phyloP scores from a whole-genome alignment of 2,797 vertebrate genomes.

The Amblyopsis hoosieri region DNA sequence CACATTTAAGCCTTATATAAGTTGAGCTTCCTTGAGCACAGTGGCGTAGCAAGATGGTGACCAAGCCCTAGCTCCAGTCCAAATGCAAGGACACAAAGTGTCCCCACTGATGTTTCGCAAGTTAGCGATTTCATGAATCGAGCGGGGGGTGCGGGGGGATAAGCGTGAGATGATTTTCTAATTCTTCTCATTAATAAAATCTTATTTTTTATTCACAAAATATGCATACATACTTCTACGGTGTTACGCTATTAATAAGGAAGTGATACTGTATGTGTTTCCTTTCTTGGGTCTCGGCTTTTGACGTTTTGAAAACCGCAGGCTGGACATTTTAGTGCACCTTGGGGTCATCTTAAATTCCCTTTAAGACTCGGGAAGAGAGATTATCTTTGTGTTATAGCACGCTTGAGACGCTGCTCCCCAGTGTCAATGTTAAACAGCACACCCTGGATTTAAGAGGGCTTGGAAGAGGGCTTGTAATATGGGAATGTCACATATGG shows the following conservation, averaged over 20 bases:
- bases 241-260: no score
- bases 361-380: constrained; percentile 14
- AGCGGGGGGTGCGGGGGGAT: no score
- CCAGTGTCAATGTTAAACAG: constrained; percentile 26
- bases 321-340: constrained; percentile 37
- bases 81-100: constrained; percentile 18
- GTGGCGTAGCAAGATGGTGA: constrained; percentile 18
- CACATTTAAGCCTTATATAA: constrained; percentile 4
- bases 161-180: no score
- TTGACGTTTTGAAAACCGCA: no score
- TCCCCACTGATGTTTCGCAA: background rate
- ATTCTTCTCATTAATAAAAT: no score
- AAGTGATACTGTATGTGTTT: no score
- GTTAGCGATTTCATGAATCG: no score
- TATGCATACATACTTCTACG: no score
- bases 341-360: constrained; percentile 41
- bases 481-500: constrained; percentile 30
- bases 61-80: constrained; percentile 5
- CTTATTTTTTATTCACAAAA: no score
- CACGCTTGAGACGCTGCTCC: constrained; percentile 42
- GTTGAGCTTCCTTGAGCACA: constrained; percentile 25
- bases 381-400: constrained; percentile 50
- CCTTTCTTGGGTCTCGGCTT: no score
- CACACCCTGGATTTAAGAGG: constrained; percentile 29
- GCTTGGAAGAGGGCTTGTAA: constrained; percentile 50